Evolutionary conservation across 2,888 invertebrate genomes (phyloP).

Genomic region (Mactromeris polynyma): DNA sequence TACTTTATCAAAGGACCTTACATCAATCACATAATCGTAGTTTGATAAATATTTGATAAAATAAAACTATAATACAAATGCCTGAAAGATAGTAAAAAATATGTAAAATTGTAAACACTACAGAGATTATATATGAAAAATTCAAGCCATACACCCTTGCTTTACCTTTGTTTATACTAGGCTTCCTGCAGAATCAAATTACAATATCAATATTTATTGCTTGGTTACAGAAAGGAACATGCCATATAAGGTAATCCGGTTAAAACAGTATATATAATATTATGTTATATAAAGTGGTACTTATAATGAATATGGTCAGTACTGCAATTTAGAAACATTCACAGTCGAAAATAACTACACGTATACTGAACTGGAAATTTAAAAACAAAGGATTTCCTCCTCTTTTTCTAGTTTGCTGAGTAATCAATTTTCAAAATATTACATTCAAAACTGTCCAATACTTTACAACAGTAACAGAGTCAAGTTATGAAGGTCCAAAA

Average conservation of each 20-base stretch:
- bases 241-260: background rate
- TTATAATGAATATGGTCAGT: too few species aligned
- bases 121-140: background rate
- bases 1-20: background rate
- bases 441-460: too few species aligned
- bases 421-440: too few species aligned
- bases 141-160: conserved; percentile 20
- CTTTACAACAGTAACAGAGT: too few species aligned
- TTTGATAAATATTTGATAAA: background rate
- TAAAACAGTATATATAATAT: too few species aligned
- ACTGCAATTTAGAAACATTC: too few species aligned
- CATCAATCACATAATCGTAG: background rate
- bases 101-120: background rate
- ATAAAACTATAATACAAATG: background rate
- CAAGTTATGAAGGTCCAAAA: too few species aligned
- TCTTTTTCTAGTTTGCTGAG: too few species aligned
- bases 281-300: too few species aligned
- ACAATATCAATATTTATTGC: background rate
- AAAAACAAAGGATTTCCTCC: too few species aligned
- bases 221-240: background rate
- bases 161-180: conserved; percentile 28
- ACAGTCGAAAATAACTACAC: too few species aligned
- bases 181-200: conserved; percentile 25
- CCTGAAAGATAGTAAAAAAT: background rate
- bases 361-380: too few species aligned